Percentiles rank a stretch among this genome's conserved stretches.
These are phyloP conservation scores for Strongylocentrotus purpuratus DNA, from an alignment of 35 echinoderm and acorn worm genomes.

Conservation along the genomic window DNA sequence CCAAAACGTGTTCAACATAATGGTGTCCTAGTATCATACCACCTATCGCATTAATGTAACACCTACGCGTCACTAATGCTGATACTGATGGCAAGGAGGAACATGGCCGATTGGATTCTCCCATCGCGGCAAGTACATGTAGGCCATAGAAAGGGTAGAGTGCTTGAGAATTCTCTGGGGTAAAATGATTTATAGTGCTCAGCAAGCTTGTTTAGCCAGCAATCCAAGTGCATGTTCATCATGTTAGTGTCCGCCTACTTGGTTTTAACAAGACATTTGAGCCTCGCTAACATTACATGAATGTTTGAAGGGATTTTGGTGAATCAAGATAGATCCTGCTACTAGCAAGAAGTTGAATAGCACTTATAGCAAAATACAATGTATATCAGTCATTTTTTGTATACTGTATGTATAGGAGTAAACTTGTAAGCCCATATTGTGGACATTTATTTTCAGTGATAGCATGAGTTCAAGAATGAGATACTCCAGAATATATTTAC, in stretches of 20 bases:
- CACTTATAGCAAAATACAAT: too few species aligned
- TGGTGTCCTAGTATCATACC: too few species aligned
- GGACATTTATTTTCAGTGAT: too few species aligned
- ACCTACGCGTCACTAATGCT: not conserved
- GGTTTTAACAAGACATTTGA: too few species aligned
- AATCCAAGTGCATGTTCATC: not conserved
- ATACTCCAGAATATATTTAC: too few species aligned
- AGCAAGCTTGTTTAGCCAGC: not conserved
- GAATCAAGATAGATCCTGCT: not conserved
- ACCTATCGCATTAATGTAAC: not conserved
- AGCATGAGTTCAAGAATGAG: too few species aligned
- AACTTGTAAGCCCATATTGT: too few species aligned
- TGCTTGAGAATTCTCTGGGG: not conserved
- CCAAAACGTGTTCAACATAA: not conserved
- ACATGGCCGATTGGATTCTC: not conserved
- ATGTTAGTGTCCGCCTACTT: not conserved
- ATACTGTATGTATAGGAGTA: too few species aligned
- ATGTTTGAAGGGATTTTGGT: not conserved
- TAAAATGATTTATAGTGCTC: not conserved
- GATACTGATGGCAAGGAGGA: not conserved
- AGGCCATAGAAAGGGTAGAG: not conserved
- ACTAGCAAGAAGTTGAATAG: not conserved
- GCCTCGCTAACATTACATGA: not conserved
- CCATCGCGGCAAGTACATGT: not conserved
- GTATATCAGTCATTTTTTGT: too few species aligned